Conservation (phyloP, 2,113 vertebrate genomes). For the Sterna hirundo region DNA sequence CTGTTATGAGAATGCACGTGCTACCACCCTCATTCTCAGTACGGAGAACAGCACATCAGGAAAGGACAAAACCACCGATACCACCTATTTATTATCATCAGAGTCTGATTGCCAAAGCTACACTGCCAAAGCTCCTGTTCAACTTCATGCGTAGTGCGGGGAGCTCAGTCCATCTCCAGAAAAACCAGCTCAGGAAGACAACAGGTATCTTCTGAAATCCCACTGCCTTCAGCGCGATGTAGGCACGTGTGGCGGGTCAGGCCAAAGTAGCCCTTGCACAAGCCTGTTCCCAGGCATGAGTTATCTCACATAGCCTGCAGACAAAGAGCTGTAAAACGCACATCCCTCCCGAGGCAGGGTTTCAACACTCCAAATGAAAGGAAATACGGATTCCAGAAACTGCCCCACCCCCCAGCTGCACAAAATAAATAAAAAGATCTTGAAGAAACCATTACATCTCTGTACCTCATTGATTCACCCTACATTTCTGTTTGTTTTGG, state of each 20-base stretch:
- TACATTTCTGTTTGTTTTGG: background rate
- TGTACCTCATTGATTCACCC: background rate
- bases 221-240: background rate
- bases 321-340: background rate
- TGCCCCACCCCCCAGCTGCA: background rate
- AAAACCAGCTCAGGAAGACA: background rate
- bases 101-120: background rate
- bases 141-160: background rate
- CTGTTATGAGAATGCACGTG: background rate
- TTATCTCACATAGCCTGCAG: background rate
- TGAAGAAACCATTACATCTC: background rate
- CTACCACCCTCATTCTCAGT: background rate
- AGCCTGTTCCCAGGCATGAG: background rate
- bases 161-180: background rate
- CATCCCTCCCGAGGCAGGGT: background rate
- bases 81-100: background rate
- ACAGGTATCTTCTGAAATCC: background rate
- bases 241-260: fast-evolving
- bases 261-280: constrained; percentile 8
- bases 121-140: background rate
- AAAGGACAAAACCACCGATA: background rate
- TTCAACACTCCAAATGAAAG: background rate
- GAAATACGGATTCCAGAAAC: background rate
- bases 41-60: background rate
- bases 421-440: background rate